Evolutionary conservation across 1,140 invertebrate genomes (phyloP).

Genomic region (Papilio dardanus): DNA sequence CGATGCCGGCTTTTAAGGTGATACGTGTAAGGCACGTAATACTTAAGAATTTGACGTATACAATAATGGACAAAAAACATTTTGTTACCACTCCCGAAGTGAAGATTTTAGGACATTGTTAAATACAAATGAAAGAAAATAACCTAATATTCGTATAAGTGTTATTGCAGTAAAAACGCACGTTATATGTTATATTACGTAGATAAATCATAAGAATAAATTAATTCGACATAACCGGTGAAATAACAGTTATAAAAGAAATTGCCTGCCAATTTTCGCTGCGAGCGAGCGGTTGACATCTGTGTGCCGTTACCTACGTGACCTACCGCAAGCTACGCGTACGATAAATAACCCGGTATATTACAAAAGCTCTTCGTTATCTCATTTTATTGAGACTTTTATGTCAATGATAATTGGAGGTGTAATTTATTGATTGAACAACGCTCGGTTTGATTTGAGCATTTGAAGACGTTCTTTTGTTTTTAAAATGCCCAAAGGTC

Average conservation of each 20-base stretch:
- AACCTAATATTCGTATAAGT: too few relatives aligned
- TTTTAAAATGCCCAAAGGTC: background rate
- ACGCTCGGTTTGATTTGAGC: background rate
- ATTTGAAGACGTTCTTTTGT: background rate
- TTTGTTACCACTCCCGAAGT: too few relatives aligned
- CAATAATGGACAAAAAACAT: too few relatives aligned
- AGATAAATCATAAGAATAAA: background rate
- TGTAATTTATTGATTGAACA: background rate
- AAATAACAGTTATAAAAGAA: conserved; percentile 25
- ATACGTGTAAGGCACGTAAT: too few relatives aligned
- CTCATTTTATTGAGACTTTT: background rate
- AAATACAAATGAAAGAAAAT: too few relatives aligned
- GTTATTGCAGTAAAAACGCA: too few relatives aligned
- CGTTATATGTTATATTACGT: background rate
- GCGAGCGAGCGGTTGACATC: background rate
- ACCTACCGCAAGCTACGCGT: conserved; percentile 14
- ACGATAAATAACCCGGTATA: conserved; percentile 15
- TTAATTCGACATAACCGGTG: background rate
- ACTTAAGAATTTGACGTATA: too few relatives aligned
- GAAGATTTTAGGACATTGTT: too few relatives aligned
- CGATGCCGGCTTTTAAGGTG: too few relatives aligned
- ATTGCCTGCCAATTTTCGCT: conserved; percentile 25
- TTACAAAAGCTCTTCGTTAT: background rate
- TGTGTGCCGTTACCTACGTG: conserved; percentile 18
- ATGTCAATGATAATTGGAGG: background rate